Base-by-base conservation (phyloP, 2,113 vertebrate species). In the Ursus arctos region DNA sequence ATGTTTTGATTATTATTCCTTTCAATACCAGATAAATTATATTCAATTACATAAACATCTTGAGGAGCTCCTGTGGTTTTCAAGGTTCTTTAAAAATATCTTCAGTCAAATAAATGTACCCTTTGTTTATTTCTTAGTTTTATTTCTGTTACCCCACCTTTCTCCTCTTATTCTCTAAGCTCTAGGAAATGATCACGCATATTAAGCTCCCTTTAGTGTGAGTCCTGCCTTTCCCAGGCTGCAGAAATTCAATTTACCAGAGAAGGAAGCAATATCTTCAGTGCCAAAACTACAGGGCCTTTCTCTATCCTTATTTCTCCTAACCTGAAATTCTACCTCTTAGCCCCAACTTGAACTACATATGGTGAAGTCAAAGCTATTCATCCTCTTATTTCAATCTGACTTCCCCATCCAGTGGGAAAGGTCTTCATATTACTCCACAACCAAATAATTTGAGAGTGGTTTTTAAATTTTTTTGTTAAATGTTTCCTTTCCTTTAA, bases 1-100 rank as follows among this genome's bases (percentile, higher is more conserved):
- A 87, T 71, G 89, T 84, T 94, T 84, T 89, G 76, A 92, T 97
- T 96, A 80, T 96, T 92, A 87, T 88, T 96, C 82, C 55, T 96
- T 91, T 97, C 91, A 88, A 96, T 87, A 65, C 72, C 80, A 90
- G 84, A 96, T 92, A 97, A 96, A 96, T 94, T 97, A 89, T 49
- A 84, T 96, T 94, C 87, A 95, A 97, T 97, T 96, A 88, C 47
- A 88, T 84, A 97, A 97, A 93, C 76, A 98, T 93, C 86, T 91
- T 31, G 51, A 92, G 91, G 95, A 90, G 55, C 57, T 86, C 83
- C 82, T 94, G 86, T 81, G 91, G 69, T 89, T 98, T 89, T 80
- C 67, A 97, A 96, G 67, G 36, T 65, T 88, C 55, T 96, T 92
- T 55, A 47, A 88, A 84, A 43, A 53, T 26, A 67, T 61, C 84